Evolutionary conservation across 2,113 vertebrate genomes (phyloP).

Genomic region (Ancistrus triradiatus): DNA sequence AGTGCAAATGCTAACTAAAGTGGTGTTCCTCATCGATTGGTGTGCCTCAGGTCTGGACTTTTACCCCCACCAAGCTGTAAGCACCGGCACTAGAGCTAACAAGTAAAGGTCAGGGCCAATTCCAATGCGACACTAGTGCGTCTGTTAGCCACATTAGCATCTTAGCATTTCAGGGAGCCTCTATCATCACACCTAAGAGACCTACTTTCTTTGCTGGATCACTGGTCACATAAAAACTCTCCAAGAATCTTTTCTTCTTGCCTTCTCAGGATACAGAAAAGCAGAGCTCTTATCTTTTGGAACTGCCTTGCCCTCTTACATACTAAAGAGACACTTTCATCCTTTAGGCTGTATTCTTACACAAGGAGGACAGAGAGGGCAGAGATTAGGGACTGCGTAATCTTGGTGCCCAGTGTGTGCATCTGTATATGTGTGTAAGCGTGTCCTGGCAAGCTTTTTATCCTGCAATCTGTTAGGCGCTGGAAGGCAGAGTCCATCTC

Average conservation of each 20-base stretch:
- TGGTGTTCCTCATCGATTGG: conserved; percentile 42
- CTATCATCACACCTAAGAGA: conserved; percentile 12
- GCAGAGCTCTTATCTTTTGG: conserved; percentile 28
- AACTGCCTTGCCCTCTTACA: conserved; percentile 28
- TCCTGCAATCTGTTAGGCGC: conserved; percentile 33
- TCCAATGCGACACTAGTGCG: conserved; percentile 24
- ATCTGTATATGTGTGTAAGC: not conserved
- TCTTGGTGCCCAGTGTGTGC: conserved; percentile 22
- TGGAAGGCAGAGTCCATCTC: conserved; percentile 30
- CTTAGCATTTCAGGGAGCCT: conserved; percentile 5
- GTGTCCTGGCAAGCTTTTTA: conserved; percentile 37
- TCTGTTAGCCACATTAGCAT: conserved; percentile 36
- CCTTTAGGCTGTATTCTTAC: conserved; percentile 36
- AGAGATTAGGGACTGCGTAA: conserved; percentile 37
- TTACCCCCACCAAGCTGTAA: conserved; percentile 16
- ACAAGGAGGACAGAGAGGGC: conserved; percentile 22
- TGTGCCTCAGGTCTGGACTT: conserved; percentile 13
- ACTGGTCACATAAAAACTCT: conserved; percentile 16
- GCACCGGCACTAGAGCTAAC: conserved; percentile 38
- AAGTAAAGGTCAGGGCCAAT: conserved; percentile 45
- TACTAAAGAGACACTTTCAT: conserved; percentile 38
- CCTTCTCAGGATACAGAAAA: conserved; percentile 28
- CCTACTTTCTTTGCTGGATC: conserved; percentile 1
- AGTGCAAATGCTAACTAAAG: conserved; percentile 39
- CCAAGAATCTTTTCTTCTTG: conserved; percentile 9